A percentile compares a stretch with the other conserved stretches of the same genome.
phyloP scores from a whole-genome alignment of 2,888 invertebrate species.

The Callosobruchus maculatus region DNA sequence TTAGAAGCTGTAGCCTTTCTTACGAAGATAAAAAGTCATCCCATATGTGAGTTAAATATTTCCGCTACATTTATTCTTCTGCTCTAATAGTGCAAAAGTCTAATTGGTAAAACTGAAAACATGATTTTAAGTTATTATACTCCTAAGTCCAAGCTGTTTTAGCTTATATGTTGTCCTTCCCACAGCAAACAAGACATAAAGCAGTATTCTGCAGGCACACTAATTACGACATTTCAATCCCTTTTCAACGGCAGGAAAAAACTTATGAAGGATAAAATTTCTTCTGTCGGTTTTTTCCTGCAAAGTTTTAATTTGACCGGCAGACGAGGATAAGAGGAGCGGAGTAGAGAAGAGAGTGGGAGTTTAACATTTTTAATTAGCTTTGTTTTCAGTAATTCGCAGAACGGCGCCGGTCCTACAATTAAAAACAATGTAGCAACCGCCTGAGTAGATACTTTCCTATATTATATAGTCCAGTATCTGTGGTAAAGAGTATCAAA shows the following conservation, averaged over 20 bases:
- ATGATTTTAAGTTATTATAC: too few species aligned
- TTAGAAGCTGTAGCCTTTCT: too few species aligned
- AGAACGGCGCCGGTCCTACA: constrained; percentile 5
- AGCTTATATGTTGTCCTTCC: too few species aligned
- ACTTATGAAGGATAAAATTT: background rate
- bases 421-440: constrained; percentile 13
- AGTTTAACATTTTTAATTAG: constrained; percentile 22
- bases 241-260: background rate
- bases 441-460: background rate
- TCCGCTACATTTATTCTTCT: too few species aligned
- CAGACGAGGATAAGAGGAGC: background rate
- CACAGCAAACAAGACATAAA: background rate
- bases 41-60: too few species aligned
- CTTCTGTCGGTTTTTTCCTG: constrained; percentile 1
- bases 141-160: too few species aligned
- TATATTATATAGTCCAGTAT: background rate
- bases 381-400: constrained; percentile 19
- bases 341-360: background rate
- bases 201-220: background rate
- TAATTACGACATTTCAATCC: background rate
- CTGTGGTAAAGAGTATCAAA: background rate
- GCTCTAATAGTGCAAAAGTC: too few species aligned
- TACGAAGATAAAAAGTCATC: too few species aligned
- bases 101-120: too few species aligned
- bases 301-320: constrained; percentile 17